Conservation (phyloP, 2,113 vertebrate species). For the Cinclus mexicanus region DNA sequence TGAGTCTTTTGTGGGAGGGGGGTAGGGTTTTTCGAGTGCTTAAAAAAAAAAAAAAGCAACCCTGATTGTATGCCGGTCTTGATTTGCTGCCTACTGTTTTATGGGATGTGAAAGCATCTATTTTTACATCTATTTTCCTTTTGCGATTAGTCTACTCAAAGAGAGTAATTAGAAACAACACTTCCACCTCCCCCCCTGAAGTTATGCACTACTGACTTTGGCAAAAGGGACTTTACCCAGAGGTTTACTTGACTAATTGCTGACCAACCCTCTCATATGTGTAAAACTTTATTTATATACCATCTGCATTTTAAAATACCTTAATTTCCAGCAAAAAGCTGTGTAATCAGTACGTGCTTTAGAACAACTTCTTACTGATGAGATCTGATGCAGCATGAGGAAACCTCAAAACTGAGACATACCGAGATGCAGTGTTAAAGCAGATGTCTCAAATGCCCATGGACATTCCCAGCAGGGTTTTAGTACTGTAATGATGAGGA, state of each 20-base stretch:
- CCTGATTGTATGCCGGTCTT: background rate
- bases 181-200: background rate
- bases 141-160: slow-evolving; percentile 18
- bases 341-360: background rate
- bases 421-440: background rate
- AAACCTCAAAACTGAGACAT: background rate
- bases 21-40: slow-evolving; percentile 30
- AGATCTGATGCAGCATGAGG: background rate
- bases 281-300: background rate
- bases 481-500: background rate
- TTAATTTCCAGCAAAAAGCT: background rate
- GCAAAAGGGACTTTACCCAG: slow-evolving; percentile 55
- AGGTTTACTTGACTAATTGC: background rate
- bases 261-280: background rate
- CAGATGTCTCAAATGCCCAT: rapidly evolving
- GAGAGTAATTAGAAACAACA: background rate
- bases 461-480: background rate
- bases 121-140: background rate
- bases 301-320: background rate
- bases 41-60: slow-evolving; percentile 7
- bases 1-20: slow-evolving; percentile 69
- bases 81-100: slow-evolving; percentile 42
- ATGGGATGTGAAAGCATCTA: slow-evolving; percentile 76
- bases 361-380: background rate
- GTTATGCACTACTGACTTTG: slow-evolving; percentile 12